phyloP scores from a whole-genome alignment of 2,113 vertebrate species.

The Mormyrus lacerda region DNA sequence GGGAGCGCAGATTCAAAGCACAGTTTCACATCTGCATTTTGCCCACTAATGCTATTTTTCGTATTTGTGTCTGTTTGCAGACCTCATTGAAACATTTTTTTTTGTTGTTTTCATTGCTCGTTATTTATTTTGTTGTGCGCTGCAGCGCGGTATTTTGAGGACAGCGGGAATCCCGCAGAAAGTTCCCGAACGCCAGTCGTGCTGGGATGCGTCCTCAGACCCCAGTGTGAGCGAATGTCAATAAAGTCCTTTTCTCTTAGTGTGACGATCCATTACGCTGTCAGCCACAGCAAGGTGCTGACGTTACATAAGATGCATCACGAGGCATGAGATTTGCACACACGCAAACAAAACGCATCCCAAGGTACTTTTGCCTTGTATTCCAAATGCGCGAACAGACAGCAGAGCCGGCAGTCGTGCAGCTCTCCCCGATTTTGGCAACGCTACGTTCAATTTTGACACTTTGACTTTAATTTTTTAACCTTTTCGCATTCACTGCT shows the following conservation, averaged over 20 bases:
- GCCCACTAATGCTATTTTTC: background rate
- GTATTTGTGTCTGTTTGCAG: background rate
- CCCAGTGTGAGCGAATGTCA: conserved; percentile 65
- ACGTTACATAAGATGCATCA: conserved; percentile 22
- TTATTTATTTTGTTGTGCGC: background rate
- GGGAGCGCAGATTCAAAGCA: conserved; percentile 26
- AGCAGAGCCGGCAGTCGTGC: background rate
- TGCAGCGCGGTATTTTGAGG: background rate
- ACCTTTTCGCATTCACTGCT: conserved; percentile 35
- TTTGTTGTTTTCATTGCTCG: background rate
- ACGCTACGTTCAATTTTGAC: background rate
- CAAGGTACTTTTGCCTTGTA: background rate
- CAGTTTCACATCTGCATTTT: conserved; percentile 15
- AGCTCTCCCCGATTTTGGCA: background rate
- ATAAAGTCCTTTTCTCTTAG: conserved; percentile 58
- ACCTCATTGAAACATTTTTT: background rate
- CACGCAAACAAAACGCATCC: background rate
- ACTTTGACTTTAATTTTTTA: background rate
- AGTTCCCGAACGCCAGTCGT: background rate
- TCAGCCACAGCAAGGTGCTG: conserved; percentile 62
- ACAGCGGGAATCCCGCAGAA: background rate
- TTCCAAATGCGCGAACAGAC: background rate
- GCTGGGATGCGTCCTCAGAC: conserved; percentile 23
- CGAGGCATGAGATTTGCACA: background rate
- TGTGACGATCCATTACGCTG: conserved; percentile 47